phyloP scores from a whole-genome alignment of 2,113 vertebrate species.

The Ranitomeya imitator region DNA sequence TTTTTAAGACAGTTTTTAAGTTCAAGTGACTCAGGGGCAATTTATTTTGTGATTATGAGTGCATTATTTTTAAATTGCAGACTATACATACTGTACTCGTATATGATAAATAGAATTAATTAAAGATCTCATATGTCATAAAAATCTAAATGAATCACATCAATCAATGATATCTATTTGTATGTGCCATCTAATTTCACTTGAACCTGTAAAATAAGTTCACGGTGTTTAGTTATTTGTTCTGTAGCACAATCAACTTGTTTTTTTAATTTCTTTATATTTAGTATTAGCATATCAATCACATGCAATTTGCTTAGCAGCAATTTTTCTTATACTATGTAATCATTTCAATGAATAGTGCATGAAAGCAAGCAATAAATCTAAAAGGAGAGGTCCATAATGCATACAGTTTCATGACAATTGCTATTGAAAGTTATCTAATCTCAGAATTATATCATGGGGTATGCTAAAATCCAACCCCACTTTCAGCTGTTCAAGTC shows the following conservation, averaged over 20 bases:
- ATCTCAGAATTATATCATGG: constrained; percentile 2
- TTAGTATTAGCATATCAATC: constrained; percentile 48
- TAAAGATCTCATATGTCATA: neutral
- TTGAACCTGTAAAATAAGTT: constrained; percentile 23
- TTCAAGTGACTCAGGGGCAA: neutral
- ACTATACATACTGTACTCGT: neutral
- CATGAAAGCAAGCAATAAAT: neutral
- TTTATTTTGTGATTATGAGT: neutral
- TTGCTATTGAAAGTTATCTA: neutral
- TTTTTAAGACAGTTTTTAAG: neutral
- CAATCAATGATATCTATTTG: neutral
- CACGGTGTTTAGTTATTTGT: neutral
- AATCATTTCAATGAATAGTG: constrained; percentile 50
- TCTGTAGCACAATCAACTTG: constrained; percentile 8
- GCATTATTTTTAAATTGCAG: neutral
- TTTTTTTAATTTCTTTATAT: constrained; percentile 29
- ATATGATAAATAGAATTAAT: neutral
- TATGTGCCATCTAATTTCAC: constrained; percentile 5
- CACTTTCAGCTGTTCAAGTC: neutral
- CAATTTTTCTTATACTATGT: constrained; percentile 43
- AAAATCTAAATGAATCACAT: neutral
- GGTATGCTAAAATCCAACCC: neutral
- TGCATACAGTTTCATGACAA: neutral
- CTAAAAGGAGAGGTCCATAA: constrained; percentile 16
- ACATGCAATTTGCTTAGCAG: constrained; percentile 37